Evolutionary conservation across 1,140 invertebrate genomes (phyloP), one percentile per base, ranked within the genome.

Genomic region (Drosophila ambigua): DNA sequence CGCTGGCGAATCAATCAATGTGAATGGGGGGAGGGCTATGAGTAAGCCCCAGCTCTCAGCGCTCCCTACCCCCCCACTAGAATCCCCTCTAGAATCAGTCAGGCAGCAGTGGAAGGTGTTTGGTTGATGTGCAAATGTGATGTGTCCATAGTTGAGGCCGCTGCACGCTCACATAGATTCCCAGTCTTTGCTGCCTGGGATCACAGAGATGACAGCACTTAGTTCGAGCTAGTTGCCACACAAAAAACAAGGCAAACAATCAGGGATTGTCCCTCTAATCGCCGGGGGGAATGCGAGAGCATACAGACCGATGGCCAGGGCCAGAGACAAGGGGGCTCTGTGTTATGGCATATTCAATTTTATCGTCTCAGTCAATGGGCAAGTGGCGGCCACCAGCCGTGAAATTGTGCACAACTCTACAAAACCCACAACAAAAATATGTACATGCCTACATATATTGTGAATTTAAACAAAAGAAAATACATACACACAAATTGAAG

Each of bases 231-330:
- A 53, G 54, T 54, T 43, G 67, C 46, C 24, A 63, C 77, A 80
- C 68, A 79, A 9, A 81, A 66, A 44, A 5, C 28, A 39, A 7
- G 16, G 69, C 75, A 83, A 82, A 82, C 74, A 82, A 58, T 61
- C 51, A 60, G 45, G 68, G 58, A 81, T 73, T 81, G 65, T 68
- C 63, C 50, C 66, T 63, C 5, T 26, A 6, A 28, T 52, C 63
- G 50, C 63, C 11, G 45, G 60, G 63, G 44, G 63, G 45, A 49
- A 61, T 61, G 67, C 16, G 23, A 24, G 20, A 9, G 31, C 9
- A 35, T 8, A 35, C 31, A 35, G 5, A 13, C 3, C 35, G 7
- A 39, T 11, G 35, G 35, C 35, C 35, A 39, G 11, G 11, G 35
- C 11, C 31, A 11, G 4, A 13, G 11, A 13, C 11, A 39, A 39